phyloP scores from a whole-genome alignment of 2,113 vertebrate genomes.

The Channa maculata region DNA sequence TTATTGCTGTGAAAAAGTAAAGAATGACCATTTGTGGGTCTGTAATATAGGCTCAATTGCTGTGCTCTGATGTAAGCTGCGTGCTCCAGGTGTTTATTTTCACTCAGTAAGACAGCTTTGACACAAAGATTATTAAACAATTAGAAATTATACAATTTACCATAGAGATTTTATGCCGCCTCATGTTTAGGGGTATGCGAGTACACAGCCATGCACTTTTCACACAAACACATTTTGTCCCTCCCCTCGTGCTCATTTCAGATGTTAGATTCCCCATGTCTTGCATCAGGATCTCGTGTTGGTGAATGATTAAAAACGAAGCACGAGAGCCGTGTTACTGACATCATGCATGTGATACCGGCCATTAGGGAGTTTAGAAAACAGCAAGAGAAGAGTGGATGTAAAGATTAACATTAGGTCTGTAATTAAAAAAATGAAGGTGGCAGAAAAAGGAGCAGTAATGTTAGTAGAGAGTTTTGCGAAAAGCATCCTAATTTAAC shows the following conservation, averaged over 20 bases:
- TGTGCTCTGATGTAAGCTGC: conserved; percentile 42
- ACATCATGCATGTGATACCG: conserved; percentile 29
- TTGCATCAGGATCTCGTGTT: conserved; percentile 38
- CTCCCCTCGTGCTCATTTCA: conserved; percentile 1
- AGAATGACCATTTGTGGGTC: conserved; percentile 31
- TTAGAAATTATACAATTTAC: conserved; percentile 41
- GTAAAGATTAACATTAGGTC: conserved; percentile 7
- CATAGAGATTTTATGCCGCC: conserved; percentile 11
- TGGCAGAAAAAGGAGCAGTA: background rate
- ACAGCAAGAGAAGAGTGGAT: background rate
- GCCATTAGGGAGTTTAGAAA: conserved; percentile 19
- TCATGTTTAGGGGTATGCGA: background rate
- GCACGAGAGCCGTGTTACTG: conserved; percentile 13
- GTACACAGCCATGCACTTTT: background rate
- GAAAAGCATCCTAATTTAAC: background rate
- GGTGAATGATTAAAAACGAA: conserved; percentile 7
- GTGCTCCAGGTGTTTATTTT: conserved; percentile 15
- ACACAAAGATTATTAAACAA: conserved; percentile 2
- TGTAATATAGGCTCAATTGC: conserved; percentile 46
- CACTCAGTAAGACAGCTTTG: conserved; percentile 21
- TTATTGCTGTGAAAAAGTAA: conserved; percentile 47
- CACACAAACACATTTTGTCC: conserved; percentile 3
- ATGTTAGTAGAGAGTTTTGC: background rate
- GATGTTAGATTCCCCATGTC: conserved; percentile 23
- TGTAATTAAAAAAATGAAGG: background rate